Evolutionary conservation across 2,113 vertebrate genomes (phyloP), one percentile per base, ranked within the genome.

Genomic region (Gopherus flavomarginatus): DNA sequence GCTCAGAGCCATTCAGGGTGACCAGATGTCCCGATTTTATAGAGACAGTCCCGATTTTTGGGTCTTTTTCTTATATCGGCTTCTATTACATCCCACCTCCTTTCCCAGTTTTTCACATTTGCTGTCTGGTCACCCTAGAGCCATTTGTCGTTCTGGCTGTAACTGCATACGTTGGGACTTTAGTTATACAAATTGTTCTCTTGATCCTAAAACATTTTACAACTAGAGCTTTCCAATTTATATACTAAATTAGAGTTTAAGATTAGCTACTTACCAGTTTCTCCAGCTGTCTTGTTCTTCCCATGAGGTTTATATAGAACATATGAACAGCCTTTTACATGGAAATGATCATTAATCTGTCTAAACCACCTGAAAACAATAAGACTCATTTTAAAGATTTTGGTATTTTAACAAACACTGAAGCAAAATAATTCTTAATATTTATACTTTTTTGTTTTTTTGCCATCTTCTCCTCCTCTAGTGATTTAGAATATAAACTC

Each of bases 261-360:
- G 44, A 92, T 90, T 82, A 94, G 56, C 62, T 85, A 98, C 99
- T 88, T 97, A 99, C 99, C 99, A 35, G 99, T 99, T 98, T 99
- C 99, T 97, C 99, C 99, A 81, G 99, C 99, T 8, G 99, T 99
- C 98, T 99, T 99, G 98, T 99, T 99, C 98, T 99, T 99, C 77
- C 99, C 99, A 42, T 99, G 99, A 65, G 99, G 99, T 96, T 99
- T 99, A 98, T 99, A 99, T 6, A 99, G 97, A 98, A 99, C 99
- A 93, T 99, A 99, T 1, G 99, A 99, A 94, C 99, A 99, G 80
- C 99, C 99, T 97, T 99, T 99, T 52, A 99, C 99, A 87, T 99
- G 98, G 97, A 99, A 99, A 92, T 99, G 98, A 95, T 99, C 99
- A 38, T 99, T 99, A 98, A 99, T 99, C 98, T 99, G 99, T 95